These are phyloP conservation scores for Serilophus lunatus DNA, from an alignment of 2,113 vertebrate species.

Conservation along the genomic window DNA sequence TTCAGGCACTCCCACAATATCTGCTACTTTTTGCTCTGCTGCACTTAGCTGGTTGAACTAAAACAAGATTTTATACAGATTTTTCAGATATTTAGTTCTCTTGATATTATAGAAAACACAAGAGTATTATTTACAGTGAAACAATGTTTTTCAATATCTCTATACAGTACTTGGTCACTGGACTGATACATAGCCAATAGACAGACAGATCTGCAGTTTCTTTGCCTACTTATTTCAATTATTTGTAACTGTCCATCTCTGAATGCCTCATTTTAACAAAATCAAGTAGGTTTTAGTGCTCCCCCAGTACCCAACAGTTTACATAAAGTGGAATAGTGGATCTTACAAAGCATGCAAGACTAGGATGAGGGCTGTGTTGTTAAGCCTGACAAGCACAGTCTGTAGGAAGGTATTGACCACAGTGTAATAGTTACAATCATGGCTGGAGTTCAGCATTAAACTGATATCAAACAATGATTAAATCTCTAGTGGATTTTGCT, in stretches of 20 bases:
- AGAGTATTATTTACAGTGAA: not conserved
- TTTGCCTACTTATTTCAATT: not conserved
- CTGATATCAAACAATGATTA: not conserved
- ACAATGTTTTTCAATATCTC: not conserved
- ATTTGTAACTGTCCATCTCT: not conserved
- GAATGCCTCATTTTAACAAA: not conserved
- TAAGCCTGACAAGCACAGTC: not conserved
- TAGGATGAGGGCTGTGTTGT: not conserved
- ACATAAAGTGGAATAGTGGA: not conserved
- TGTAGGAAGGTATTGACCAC: not conserved
- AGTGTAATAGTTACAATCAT: not conserved
- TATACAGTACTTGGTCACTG: not conserved
- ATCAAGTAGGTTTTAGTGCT: not conserved
- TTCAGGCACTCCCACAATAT: constrained; percentile 87
- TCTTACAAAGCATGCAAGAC: not conserved
- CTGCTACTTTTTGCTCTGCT: constrained; percentile 84
- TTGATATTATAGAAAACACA: not conserved
- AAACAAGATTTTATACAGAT: not conserved
- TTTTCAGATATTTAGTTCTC: not conserved
- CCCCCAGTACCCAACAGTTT: not conserved
- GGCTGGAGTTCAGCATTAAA: not conserved
- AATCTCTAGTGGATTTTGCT: no score
- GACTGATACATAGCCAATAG: not conserved
- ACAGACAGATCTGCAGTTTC: not conserved
- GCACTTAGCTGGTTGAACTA: constrained; percentile 85